phyloP scores from a whole-genome alignment of 2,888 invertebrate genomes.

The Pristionchus entomophagus region DNA sequence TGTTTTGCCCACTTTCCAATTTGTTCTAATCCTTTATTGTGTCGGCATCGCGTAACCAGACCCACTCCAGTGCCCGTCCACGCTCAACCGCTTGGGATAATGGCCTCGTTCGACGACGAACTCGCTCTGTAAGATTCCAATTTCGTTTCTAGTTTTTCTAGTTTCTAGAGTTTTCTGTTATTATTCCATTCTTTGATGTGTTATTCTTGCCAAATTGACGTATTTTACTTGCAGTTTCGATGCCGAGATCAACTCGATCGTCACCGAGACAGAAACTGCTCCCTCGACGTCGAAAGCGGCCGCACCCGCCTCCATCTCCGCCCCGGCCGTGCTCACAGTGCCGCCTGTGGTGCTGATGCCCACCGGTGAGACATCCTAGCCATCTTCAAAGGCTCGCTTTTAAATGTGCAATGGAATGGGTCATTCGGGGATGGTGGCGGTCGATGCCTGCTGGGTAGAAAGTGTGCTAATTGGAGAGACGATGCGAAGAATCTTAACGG shows the following conservation, averaged over 20 bases:
- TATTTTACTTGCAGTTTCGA: slow-evolving; percentile 56
- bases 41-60: neutral
- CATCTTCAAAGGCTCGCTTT: too few species aligned
- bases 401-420: too few species aligned
- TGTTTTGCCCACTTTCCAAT: neutral
- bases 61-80: neutral
- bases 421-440: too few species aligned
- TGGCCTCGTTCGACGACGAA: slow-evolving; percentile 61
- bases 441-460: too few species aligned
- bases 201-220: too few species aligned
- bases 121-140: slow-evolving; percentile 62
- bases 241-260: slow-evolving; percentile 58
- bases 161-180: neutral
- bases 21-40: neutral
- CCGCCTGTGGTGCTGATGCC: slow-evolving; percentile 14
- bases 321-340: neutral
- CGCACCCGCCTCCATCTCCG: neutral
- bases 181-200: neutral
- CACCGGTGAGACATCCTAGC: neutral
- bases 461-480: too few species aligned
- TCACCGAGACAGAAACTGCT: slow-evolving; percentile 35
- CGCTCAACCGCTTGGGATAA: slow-evolving; percentile 32
- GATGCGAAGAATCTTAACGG: too few species aligned
- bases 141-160: slow-evolving; percentile 47
- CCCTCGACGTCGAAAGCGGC: neutral